phyloP scores from a whole-genome alignment of 2,888 invertebrate species.

The Papilio gigon region DNA sequence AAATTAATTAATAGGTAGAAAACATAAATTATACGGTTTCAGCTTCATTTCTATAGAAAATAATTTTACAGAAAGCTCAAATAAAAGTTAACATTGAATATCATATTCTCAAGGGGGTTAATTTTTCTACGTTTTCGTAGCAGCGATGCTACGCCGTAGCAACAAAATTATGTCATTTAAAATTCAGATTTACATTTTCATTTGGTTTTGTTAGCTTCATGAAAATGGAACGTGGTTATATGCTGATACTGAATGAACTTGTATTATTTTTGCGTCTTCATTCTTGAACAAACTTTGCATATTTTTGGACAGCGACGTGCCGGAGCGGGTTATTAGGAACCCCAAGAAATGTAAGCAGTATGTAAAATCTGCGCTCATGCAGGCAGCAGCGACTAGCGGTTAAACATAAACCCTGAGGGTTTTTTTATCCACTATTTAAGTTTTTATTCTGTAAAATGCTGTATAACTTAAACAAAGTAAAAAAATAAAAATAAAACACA shows the following conservation, averaged over 20 bases:
- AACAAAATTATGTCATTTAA: slow-evolving; percentile 5
- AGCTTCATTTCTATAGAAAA: neutral
- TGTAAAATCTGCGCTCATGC: too few species aligned
- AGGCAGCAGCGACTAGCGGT: too few species aligned
- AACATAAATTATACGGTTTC: neutral
- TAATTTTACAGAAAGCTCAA: neutral
- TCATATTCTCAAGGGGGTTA: neutral
- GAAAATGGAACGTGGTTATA: slow-evolving; percentile 6
- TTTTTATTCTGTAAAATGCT: too few species aligned
- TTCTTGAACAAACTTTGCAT: neutral
- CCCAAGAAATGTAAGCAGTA: too few species aligned
- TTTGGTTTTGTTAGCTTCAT: slow-evolving; percentile 11
- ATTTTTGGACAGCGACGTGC: too few species aligned
- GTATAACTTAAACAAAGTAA: too few species aligned
- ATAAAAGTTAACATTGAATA: neutral
- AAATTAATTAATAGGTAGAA: slow-evolving; percentile 21
- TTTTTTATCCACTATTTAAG: too few species aligned
- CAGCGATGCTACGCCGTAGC: slow-evolving; percentile 3
- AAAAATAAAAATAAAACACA: too few species aligned
- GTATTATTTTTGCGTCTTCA: slow-evolving; percentile 17
- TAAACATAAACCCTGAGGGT: too few species aligned
- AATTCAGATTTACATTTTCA: slow-evolving; percentile 4
- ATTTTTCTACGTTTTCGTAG: neutral
- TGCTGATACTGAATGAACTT: neutral
- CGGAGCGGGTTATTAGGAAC: too few species aligned